These are phyloP conservation scores for Macrotus californicus DNA, from an alignment of 2,113 vertebrate species.

Conservation along the genomic window DNA sequence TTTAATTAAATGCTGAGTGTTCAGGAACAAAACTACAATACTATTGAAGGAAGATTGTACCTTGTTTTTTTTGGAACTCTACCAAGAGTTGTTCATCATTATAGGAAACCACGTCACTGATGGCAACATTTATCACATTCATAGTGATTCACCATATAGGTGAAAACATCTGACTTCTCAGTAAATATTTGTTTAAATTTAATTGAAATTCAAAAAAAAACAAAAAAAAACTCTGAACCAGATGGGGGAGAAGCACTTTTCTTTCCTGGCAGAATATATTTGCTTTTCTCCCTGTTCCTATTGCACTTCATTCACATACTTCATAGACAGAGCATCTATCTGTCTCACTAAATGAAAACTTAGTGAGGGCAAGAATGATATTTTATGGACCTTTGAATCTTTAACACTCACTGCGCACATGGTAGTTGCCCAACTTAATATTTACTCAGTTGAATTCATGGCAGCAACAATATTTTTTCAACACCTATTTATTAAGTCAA, in stretches of 20 bases:
- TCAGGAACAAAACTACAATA: neutral
- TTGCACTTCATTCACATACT: neutral
- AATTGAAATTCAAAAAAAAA: neutral
- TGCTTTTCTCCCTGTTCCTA: neutral
- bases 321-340: neutral
- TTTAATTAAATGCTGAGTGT: constrained; percentile 38
- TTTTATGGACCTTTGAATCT: constrained; percentile 23
- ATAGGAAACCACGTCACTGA: neutral
- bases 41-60: neutral
- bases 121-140: neutral
- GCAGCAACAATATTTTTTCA: constrained; percentile 23
- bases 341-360: neutral
- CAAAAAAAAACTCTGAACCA: neutral
- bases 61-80: constrained; percentile 8
- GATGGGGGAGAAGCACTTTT: neutral
- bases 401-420: neutral
- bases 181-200: constrained; percentile 37
- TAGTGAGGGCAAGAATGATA: neutral
- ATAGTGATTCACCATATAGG: neutral
- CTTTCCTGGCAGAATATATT: constrained; percentile 3
- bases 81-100: neutral
- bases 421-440: constrained; percentile 25
- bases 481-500: constrained; percentile 22
- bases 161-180: neutral
- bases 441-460: constrained; percentile 41